Evolutionary conservation across 2,113 vertebrate species (phyloP).

Genomic region (Myocastor coypus): DNA sequence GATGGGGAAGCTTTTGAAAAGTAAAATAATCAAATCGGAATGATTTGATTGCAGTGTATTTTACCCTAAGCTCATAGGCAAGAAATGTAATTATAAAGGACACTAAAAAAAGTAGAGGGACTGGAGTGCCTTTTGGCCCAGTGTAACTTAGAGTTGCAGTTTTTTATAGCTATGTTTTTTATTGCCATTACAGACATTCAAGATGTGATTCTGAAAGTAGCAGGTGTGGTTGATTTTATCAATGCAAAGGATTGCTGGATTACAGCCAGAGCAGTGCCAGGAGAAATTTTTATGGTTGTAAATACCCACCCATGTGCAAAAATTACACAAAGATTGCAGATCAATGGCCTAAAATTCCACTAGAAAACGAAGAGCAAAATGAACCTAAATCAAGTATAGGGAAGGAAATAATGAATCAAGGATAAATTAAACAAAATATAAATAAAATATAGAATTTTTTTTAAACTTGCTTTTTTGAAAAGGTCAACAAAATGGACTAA

Average conservation of each 20-base stretch:
- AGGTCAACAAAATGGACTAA: constrained; percentile 13
- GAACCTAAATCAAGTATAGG: background rate
- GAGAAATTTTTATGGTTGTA: background rate
- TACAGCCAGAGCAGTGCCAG: background rate
- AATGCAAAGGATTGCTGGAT: background rate
- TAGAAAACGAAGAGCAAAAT: constrained; percentile 16
- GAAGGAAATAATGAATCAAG: background rate
- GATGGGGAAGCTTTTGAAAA: background rate
- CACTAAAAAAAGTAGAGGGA: background rate
- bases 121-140: background rate
- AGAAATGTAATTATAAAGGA: constrained; percentile 33
- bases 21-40: background rate
- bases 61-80: background rate
- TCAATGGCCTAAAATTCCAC: background rate
- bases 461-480: constrained; percentile 6
- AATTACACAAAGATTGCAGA: background rate
- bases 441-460: background rate
- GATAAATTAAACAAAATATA: background rate
- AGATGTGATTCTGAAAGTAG: background rate
- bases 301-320: background rate
- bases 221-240: background rate
- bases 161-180: constrained; percentile 1
- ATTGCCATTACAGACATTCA: background rate
- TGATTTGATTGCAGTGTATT: background rate
- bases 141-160: background rate